Conservation (phyloP, 2,888 invertebrate species). For the Caenorhabditis virilis region DNA sequence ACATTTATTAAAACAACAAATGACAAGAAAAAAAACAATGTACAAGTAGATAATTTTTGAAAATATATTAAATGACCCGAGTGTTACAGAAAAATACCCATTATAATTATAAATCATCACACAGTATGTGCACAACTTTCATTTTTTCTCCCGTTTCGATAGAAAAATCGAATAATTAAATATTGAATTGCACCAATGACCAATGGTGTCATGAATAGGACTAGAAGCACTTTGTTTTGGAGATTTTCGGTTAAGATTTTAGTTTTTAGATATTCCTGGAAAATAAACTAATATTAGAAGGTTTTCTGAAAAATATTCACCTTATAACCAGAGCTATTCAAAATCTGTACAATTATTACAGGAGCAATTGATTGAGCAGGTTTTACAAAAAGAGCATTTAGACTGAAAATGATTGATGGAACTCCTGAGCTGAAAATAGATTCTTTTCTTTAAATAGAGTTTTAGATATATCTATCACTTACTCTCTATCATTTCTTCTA, state of each 20-base stretch:
- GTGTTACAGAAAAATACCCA: not conserved
- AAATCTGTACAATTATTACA: slow-evolving; percentile 55
- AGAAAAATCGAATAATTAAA: slow-evolving; percentile 53
- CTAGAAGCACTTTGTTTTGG: slow-evolving; percentile 38
- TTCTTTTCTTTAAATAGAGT: too few relatives aligned
- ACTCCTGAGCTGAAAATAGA: slow-evolving; percentile 45
- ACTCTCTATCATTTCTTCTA: slow-evolving; percentile 28
- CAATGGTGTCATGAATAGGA: slow-evolving; percentile 60
- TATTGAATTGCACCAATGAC: slow-evolving; percentile 57
- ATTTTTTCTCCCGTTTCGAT: not conserved
- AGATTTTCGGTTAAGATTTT: slow-evolving; percentile 37
- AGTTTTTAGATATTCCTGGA: slow-evolving; percentile 31
- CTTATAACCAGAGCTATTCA: slow-evolving; percentile 60
- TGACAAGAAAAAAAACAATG: not conserved
- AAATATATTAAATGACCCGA: not conserved
- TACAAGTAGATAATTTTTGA: not conserved
- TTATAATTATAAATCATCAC: not conserved
- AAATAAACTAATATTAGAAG: not conserved
- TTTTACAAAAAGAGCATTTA: slow-evolving; percentile 67
- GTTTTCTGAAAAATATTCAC: slow-evolving; percentile 18
- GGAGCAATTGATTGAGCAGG: slow-evolving; percentile 67
- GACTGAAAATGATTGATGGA: slow-evolving; percentile 64
- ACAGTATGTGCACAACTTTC: not conserved
- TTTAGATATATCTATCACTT: slow-evolving; percentile 3
- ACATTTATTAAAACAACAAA: not conserved